phyloP scores from a whole-genome alignment of 1,140 invertebrate species.

The Drosophila micromelanica region DNA sequence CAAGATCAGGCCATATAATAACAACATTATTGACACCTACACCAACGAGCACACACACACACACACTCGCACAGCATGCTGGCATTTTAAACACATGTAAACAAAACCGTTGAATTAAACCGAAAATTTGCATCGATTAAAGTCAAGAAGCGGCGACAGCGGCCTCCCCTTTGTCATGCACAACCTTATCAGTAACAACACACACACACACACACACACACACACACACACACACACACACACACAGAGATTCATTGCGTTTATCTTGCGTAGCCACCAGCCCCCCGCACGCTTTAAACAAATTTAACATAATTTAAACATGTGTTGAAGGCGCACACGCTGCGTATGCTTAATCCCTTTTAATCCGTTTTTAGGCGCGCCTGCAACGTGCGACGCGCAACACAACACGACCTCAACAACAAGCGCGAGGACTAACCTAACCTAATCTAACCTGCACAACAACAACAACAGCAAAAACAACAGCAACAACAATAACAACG shows the following conservation, averaged over 20 bases:
- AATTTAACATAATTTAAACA: slow-evolving; percentile 81
- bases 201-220: slow-evolving; percentile 36
- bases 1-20: slow-evolving; percentile 69
- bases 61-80: slow-evolving; percentile 30
- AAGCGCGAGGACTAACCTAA: slow-evolving; percentile 49
- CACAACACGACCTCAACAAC: slow-evolving; percentile 65
- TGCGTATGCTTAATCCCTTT: slow-evolving; percentile 79
- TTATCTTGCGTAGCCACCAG: slow-evolving; percentile 24
- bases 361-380: slow-evolving; percentile 71
- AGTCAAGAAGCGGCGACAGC: slow-evolving; percentile 61
- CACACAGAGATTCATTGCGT: slow-evolving; percentile 8
- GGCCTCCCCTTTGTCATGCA: slow-evolving; percentile 3
- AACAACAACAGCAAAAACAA: slow-evolving; percentile 11
- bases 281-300: slow-evolving; percentile 62
- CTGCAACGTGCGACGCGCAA: slow-evolving; percentile 59
- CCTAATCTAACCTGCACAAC: slow-evolving; percentile 53
- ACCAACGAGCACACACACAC: slow-evolving; percentile 2
- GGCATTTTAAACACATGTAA: slow-evolving; percentile 76
- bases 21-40: slow-evolving; percentile 70
- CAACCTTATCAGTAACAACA: slow-evolving; percentile 64
- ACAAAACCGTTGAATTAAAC: slow-evolving; percentile 82
- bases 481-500: slow-evolving; percentile 24
- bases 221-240: slow-evolving; percentile 4
- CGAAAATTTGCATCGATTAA: slow-evolving; percentile 81
- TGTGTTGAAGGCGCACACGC: slow-evolving; percentile 70